phyloP scores from a whole-genome alignment of 2,797 vertebrate genomes.

The Zalophus californianus region DNA sequence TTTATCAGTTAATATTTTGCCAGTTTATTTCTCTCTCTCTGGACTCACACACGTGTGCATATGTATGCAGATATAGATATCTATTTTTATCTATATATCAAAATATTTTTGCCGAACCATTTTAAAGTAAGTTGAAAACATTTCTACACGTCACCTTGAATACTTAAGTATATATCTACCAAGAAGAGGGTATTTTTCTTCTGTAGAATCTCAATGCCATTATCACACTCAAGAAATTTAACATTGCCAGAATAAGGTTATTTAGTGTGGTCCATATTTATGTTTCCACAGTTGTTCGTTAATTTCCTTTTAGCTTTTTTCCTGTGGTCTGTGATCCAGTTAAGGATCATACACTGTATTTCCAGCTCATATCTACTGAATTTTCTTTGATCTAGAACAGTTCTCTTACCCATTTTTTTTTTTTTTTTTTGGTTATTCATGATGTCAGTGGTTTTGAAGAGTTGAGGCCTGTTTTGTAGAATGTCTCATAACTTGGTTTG shows the following conservation, averaged over 20 bases:
- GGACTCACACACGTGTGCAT: not conserved
- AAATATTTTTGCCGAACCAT: conserved; percentile 46
- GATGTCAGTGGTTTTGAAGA: not conserved
- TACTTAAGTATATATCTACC: not conserved
- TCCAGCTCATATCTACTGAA: not conserved
- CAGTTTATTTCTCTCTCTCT: conserved; percentile 12
- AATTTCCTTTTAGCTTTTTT: not conserved
- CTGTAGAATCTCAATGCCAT: not conserved
- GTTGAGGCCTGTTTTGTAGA: not conserved
- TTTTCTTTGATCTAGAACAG: conserved; percentile 35
- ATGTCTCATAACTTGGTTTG: not conserved
- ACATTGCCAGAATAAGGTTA: not conserved
- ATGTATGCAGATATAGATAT: not conserved
- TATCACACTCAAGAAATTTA: not conserved
- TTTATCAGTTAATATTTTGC: conserved; percentile 53
- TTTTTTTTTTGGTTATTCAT: not conserved
- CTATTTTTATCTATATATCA: not conserved
- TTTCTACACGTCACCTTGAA: not conserved
- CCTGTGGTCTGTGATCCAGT: not conserved
- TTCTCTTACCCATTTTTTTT: not conserved
- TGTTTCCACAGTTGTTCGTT: not conserved
- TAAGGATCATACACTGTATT: not conserved
- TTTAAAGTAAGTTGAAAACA: conserved; percentile 44
- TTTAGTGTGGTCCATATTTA: not conserved
- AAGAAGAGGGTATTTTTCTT: conserved; percentile 39